Conservation (phyloP, 2,113 vertebrate species). For the Mustela lutreola region DNA sequence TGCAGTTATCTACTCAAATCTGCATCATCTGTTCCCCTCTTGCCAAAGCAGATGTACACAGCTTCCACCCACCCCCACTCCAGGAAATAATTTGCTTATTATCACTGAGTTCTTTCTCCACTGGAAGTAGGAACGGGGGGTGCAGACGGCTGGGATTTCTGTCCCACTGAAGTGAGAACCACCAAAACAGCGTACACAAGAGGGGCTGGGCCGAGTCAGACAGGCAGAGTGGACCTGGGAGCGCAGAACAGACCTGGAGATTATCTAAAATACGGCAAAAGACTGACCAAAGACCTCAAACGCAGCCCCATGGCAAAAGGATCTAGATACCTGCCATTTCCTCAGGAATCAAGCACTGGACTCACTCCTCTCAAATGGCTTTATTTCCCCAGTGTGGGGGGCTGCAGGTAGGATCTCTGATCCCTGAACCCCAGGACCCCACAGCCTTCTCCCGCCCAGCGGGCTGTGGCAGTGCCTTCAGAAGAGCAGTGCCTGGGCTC, state of each 20-base stretch:
- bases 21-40: constrained; percentile 49
- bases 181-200: neutral
- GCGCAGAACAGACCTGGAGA: neutral
- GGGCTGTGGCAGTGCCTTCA: neutral
- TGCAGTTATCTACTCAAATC: constrained; percentile 69
- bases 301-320: neutral
- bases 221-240: neutral
- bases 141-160: neutral
- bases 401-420: neutral
- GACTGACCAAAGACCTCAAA: neutral
- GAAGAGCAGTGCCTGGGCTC: too few relatives aligned
- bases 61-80: constrained; percentile 23
- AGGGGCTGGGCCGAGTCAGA: neutral
- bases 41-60: constrained; percentile 72
- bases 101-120: neutral
- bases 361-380: neutral
- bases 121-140: neutral
- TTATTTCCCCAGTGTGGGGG: constrained; percentile 79
- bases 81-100: constrained; percentile 8
- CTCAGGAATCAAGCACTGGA: neutral
- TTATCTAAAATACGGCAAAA: neutral
- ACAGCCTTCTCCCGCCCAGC: neutral
- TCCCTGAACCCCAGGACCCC: neutral
- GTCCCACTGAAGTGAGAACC: neutral
- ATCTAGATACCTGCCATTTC: too few relatives aligned